Base-by-base conservation (phyloP, 2,113 vertebrate species). In the Anarhynchus alexandrinus region DNA sequence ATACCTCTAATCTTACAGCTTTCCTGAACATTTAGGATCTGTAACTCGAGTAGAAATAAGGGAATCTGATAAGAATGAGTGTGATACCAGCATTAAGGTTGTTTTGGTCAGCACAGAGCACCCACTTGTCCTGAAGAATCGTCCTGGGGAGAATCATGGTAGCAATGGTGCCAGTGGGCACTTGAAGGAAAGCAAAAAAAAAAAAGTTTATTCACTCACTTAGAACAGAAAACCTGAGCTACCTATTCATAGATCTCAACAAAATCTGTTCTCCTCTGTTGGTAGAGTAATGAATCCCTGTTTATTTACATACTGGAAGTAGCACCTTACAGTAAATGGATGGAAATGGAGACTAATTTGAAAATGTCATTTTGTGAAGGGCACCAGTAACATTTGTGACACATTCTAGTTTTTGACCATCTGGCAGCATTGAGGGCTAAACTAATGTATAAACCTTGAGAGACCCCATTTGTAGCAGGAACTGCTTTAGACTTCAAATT, bases 341-440 rank as follows among this genome's bases (percentile, higher is more conserved):
- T 65, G 42, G 83, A 94, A 84, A 81, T 9, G 18, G 58, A 71
- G 52, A 83, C 74, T 93, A 83, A 95, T 92, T 92, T 82, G 81
- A 82, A 95, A 94, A 81, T 73, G 67, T 91, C 88, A 73, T 93
- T 95, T 97, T 80, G 90, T 83, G 87, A 95, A 96, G 86, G 91
- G 91, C 69, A 88, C 57, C 1, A 38, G 80, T 76, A 93, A 61
- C 82, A 65, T 86, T 93, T 80, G 85, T 89, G 92, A 96, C 73
- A 95, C 55, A 25, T 94, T 96, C 80, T 71, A 52, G 87, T 73
- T 94, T 96, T 94, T 95, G 94, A 96, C 95, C 97, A 97, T 97
- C 96, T 96, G 97, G 96, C 96, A 95, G 55, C 2, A 4, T 47
- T 87, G 84, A 96, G 80, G 88, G 82, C 74, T 91, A 96, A 96